Evolutionary conservation across 2,113 vertebrate species (phyloP).

Genomic region (Heloderma charlesbogerti): DNA sequence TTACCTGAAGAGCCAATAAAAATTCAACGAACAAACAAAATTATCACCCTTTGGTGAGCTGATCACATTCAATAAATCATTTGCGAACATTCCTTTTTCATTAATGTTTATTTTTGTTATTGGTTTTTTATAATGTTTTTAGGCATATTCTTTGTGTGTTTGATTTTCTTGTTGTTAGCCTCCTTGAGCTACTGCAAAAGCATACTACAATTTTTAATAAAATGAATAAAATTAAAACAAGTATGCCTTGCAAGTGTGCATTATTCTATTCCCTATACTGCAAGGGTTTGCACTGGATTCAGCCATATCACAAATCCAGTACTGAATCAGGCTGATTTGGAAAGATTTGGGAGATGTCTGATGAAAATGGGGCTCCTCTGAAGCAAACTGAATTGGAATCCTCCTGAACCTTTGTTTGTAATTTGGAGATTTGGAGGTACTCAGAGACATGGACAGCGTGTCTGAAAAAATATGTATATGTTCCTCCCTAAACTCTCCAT

Average conservation of each 20-base stretch:
- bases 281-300: too few relatives aligned
- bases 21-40: not conserved
- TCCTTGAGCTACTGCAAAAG: not conserved
- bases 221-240: not conserved
- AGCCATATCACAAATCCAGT: too few relatives aligned
- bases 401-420: too few relatives aligned
- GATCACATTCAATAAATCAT: too few relatives aligned
- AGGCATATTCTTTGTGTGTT: not conserved
- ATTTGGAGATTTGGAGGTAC: too few relatives aligned
- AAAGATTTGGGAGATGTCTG: too few relatives aligned
- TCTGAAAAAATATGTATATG: too few relatives aligned
- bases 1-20: not conserved
- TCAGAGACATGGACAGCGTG: too few relatives aligned
- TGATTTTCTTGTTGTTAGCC: not conserved
- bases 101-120: not conserved
- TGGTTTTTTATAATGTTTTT: not conserved
- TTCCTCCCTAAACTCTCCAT: too few relatives aligned
- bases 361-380: too few relatives aligned
- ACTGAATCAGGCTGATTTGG: too few relatives aligned
- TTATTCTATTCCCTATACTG: not conserved
- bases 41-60: not conserved
- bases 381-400: too few relatives aligned
- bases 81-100: not conserved
- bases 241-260: not conserved
- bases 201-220: not conserved